These are phyloP conservation scores for Planiliza haematocheilus DNA, from an alignment of 2,113 vertebrate species.

Conservation along the genomic window DNA sequence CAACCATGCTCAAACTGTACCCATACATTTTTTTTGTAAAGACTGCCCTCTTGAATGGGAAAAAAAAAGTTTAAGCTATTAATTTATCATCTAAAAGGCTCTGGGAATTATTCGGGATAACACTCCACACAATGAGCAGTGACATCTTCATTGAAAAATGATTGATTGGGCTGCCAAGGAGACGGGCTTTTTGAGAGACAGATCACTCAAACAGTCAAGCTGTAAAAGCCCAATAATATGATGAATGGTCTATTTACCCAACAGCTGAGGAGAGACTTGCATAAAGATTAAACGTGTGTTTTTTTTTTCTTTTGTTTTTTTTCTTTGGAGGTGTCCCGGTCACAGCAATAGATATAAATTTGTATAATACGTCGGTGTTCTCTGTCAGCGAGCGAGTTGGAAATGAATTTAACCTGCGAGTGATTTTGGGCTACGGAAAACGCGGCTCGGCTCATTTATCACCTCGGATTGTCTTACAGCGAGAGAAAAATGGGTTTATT, in stretches of 20 bases:
- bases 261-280: constrained; percentile 70
- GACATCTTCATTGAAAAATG: constrained; percentile 80
- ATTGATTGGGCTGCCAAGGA: constrained; percentile 71
- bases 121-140: constrained; percentile 73
- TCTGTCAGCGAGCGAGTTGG: constrained; percentile 50
- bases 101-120: constrained; percentile 59
- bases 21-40: not conserved
- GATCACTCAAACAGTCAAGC: constrained; percentile 76
- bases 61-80: constrained; percentile 42
- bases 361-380: constrained; percentile 63
- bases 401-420: constrained; percentile 58
- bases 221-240: constrained; percentile 74
- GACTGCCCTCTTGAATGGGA: not conserved
- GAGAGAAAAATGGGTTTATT: constrained; percentile 40
- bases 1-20: not conserved
- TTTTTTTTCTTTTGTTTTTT: constrained; percentile 1
- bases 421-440: constrained; percentile 34
- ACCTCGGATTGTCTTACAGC: constrained; percentile 40
- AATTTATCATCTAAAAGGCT: constrained; percentile 55
- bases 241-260: constrained; percentile 80
- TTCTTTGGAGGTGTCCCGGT: constrained; percentile 40
- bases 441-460: constrained; percentile 41
- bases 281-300: constrained; percentile 67
- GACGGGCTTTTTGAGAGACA: constrained; percentile 71
- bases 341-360: constrained; percentile 53